Conservation (phyloP, 2,888 invertebrate genomes). For the Gonocerus acuteangulatus region DNA sequence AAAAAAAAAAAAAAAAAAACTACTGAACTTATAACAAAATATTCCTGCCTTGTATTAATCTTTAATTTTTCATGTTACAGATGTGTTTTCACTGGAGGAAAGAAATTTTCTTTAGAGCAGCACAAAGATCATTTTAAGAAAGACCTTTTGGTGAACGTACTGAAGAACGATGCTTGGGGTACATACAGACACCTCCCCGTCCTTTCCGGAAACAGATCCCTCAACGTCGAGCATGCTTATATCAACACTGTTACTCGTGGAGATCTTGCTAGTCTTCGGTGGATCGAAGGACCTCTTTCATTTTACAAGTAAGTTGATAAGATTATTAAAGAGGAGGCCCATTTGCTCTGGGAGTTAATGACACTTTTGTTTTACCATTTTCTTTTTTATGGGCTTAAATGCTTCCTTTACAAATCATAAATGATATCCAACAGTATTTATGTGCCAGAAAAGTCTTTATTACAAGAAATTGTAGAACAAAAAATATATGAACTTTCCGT, state of each 20-base stretch:
- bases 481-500: too few species aligned
- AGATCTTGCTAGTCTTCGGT: slow-evolving; percentile 83
- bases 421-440: too few species aligned
- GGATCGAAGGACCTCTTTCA: slow-evolving; percentile 78
- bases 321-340: too few species aligned
- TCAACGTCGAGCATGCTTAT: slow-evolving; percentile 81
- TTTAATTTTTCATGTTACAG: slow-evolving; percentile 39
- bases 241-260: slow-evolving; percentile 88
- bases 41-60: not conserved
- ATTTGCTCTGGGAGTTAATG: not conserved
- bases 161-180: slow-evolving; percentile 71
- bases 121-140: slow-evolving; percentile 58
- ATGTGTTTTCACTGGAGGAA: slow-evolving; percentile 52
- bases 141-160: slow-evolving; percentile 80
- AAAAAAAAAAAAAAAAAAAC: too few species aligned
- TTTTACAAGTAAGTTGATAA: slow-evolving; percentile 19
- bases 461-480: too few species aligned
- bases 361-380: too few species aligned
- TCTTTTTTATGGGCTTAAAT: too few species aligned
- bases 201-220: slow-evolving; percentile 42
- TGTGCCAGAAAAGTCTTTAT: too few species aligned
- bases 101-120: slow-evolving; percentile 57
- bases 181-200: slow-evolving; percentile 71
- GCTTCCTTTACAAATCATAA: too few species aligned
- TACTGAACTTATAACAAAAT: not conserved